Percentiles rank a stretch among this genome's conserved stretches.
These are phyloP conservation scores for Charadrius vociferus DNA, from an alignment of 2,113 vertebrate genomes.

Conservation along the genomic window DNA sequence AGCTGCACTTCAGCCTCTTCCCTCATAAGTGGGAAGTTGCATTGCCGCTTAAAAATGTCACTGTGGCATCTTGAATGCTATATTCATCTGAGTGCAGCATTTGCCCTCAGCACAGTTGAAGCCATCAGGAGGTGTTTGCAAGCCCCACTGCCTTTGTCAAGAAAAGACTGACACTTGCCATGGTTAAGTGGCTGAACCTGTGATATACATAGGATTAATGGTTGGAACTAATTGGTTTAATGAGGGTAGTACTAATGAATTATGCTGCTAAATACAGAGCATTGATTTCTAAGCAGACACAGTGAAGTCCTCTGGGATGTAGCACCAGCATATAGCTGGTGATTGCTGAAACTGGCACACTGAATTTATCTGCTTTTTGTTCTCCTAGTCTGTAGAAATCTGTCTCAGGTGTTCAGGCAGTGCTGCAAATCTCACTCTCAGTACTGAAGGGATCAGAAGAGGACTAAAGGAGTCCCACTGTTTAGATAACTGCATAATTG, in stretches of 20 bases:
- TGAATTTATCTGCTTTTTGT: not conserved
- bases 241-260: not conserved
- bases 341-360: not conserved
- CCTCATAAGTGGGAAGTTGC: not conserved
- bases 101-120: not conserved
- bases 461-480: not conserved
- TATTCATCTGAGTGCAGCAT: not conserved
- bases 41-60: not conserved
- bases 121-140: not conserved
- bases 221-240: constrained; percentile 22
- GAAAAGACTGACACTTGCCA: not conserved
- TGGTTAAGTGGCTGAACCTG: not conserved
- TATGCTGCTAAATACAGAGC: not conserved
- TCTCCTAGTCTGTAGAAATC: not conserved
- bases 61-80: not conserved
- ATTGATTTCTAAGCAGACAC: not conserved
- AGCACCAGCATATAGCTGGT: not conserved
- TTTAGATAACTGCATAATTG: not conserved
- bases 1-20: not conserved
- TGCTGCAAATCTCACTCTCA: not conserved
- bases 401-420: not conserved
- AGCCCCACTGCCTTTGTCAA: not conserved
- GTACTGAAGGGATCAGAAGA: not conserved
- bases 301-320: not conserved
- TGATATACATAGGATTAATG: not conserved